Evolutionary conservation across 2,888 invertebrate genomes (phyloP).

Genomic region (Tiliacea citrago): DNA sequence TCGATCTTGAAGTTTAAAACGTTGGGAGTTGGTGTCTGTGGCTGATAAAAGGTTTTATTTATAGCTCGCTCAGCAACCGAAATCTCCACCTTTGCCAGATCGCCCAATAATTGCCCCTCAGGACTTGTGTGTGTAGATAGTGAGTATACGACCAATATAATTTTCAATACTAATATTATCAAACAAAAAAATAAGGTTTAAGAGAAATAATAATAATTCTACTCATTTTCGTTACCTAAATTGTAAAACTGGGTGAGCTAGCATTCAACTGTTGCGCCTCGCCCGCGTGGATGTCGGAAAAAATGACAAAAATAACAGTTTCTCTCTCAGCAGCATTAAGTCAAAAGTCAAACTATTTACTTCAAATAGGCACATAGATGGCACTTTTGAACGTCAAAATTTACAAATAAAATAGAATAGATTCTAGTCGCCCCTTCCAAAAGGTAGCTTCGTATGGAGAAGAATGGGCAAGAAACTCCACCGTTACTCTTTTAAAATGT

Average conservation of each 20-base stretch:
- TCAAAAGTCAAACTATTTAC: no score
- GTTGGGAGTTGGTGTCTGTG: background rate
- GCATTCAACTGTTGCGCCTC: background rate
- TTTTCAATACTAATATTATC: background rate
- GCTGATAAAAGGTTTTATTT: constrained; percentile 23
- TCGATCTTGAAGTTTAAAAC: background rate
- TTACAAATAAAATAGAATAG: no score
- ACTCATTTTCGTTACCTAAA: background rate
- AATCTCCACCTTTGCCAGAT: constrained; percentile 53
- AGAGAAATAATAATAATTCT: background rate
- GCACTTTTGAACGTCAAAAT: no score
- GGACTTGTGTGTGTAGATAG: constrained; percentile 33
- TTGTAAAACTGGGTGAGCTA: background rate
- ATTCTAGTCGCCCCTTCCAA: no score
- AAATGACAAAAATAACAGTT: no score
- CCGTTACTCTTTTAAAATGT: no score
- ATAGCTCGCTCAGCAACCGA: constrained; percentile 71
- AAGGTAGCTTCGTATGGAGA: no score
- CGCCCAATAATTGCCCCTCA: constrained; percentile 14
- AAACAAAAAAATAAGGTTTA: background rate
- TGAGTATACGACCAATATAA: constrained; percentile 26
- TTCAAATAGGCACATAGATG: no score
- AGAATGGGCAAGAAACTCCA: no score
- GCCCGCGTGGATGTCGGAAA: no score
- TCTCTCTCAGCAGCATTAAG: no score